Evolutionary conservation across 2,888 invertebrate genomes (phyloP).

Genomic region (Reticulitermes lucifugus): DNA sequence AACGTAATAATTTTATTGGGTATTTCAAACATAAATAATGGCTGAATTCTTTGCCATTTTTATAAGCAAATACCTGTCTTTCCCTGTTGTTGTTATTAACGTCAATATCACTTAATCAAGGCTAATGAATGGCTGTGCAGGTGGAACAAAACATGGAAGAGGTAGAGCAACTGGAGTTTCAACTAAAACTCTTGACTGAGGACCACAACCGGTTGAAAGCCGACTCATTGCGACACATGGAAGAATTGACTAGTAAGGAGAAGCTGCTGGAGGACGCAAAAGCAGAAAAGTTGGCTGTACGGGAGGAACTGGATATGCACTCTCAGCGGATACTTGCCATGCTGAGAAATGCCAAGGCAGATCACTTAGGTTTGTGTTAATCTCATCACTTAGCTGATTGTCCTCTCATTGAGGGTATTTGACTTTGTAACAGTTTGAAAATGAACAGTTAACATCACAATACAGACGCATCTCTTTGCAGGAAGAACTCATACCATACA

Average conservation of each 20-base stretch:
- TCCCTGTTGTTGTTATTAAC: conserved; percentile 11
- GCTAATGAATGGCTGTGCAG: conserved; percentile 49
- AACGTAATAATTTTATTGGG: no score
- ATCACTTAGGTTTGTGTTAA: conserved; percentile 19
- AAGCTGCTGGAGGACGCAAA: conserved; percentile 40
- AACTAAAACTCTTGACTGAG: conserved; percentile 70
- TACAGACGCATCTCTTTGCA: no score
- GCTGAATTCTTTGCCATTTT: no score
- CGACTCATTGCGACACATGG: conserved; percentile 61
- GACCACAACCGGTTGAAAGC: conserved; percentile 72
- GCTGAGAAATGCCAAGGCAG: conserved; percentile 59
- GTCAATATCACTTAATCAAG: conserved; percentile 12
- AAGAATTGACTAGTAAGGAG: conserved; percentile 3
- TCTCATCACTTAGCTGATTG: background rate
- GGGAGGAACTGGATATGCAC: conserved; percentile 36
- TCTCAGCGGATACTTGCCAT: conserved; percentile 74
- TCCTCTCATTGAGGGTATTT: background rate
- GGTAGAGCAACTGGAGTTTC: conserved; percentile 71
- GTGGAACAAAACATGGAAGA: conserved; percentile 68
- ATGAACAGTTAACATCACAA: no score
- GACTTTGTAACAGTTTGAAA: no score
- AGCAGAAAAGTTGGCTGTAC: conserved; percentile 63
- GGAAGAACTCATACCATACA: no score
- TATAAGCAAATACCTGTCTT: background rate
- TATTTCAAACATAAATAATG: no score